Base-by-base conservation (phyloP, 2,113 vertebrate genomes). In the Neopipo cinnamomea region DNA sequence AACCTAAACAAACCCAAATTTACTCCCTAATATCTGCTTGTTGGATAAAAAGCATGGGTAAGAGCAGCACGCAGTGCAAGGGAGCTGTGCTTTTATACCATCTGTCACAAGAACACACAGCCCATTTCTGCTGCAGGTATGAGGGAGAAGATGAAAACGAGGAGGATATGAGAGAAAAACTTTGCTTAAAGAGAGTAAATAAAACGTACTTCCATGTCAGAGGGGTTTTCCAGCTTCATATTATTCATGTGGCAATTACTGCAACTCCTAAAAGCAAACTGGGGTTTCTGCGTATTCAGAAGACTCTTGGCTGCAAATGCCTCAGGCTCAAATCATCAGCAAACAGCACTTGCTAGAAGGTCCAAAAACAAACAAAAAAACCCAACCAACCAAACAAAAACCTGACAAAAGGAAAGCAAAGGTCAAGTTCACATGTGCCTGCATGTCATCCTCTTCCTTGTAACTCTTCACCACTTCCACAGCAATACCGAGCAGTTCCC, bases 1-100 rank as follows among this genome's bases (percentile, higher is more conserved):
- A 85, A 76, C 18, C 22, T 44, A 85, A 93, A 81, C 58, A 85
- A 65, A 14, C 7, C 24, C 46, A 31, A 56, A 35, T 58, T 76
- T 21, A 72, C 72, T 71, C 17, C 37, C 50, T 12, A 30, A 37
- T 52, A 73, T 24, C 62, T 67, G 25, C 27, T 25, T 4, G 11
- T 3, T 20, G 50, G 22, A 71, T 50, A 41, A 47, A 78, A 80
- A 76, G 15, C 73, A 55, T 3, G 9, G 41, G 23, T 18, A 70
- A 47, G 13, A 91, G 59, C 44, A 85, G 58, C 1, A 0, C 0
- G 0, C 44, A 73, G 5, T 1, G 0, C 23, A 65, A 58, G 21
- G 53, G 35, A 83, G 44, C 53, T 44, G 52, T 28, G 35, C 30
- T 56, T 90, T 77, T 31, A 91, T 6, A 56, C 11, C 24, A n/a